Evolutionary conservation across 2,797 vertebrate species (phyloP), one percentile per base, ranked within the genome.

Genomic region (Jordanella pulchra): DNA sequence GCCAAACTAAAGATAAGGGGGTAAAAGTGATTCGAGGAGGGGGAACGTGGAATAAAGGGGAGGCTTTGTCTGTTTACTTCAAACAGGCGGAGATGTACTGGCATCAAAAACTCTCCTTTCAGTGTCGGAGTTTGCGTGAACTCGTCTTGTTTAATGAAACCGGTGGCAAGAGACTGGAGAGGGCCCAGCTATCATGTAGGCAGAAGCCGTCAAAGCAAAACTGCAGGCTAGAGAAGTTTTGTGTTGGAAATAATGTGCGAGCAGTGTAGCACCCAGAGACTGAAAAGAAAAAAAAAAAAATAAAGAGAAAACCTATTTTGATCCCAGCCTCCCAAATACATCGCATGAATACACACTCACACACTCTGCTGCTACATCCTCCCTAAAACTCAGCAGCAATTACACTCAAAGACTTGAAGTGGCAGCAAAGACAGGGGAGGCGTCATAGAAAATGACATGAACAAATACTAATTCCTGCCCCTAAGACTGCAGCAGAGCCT

Each of bases 321-420:
- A 84, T 81, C 69, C 32, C n/a, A 69, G 68, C 11, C 65, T 80
- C 14, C 30, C 74, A 83, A 78, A 84, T 54, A 72, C 35, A 70
- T 74, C n/a, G 70, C 48, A 39, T 71, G 78, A 47, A 69, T 61
- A 63, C 72, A 53, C 78, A 39, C 76, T 63, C 71, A 69, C 51
- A 67, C 69, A 69, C 56, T 13, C 32, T n/a, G 10, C 32, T n/a
- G 10, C 56, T 68, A n/a, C 69, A 69, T 74, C 72, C 79, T 84
- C 83, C n/a, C 80, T 75, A 83, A 84, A 83, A 81, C 80, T 84
- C 87, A 88, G 84, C 83, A 90, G 84, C 87, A 83, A 78, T 82
- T 76, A 78, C 67, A 81, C 72, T 45, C 78, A 61, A 65, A 85
- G 65, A 86, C 78, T 80, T 78, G 74, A 90, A 83, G 86, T 79